These are phyloP conservation scores for Nematopogon swammerdamellus DNA, from an alignment of 2,888 invertebrate species.

Conservation along the genomic window DNA sequence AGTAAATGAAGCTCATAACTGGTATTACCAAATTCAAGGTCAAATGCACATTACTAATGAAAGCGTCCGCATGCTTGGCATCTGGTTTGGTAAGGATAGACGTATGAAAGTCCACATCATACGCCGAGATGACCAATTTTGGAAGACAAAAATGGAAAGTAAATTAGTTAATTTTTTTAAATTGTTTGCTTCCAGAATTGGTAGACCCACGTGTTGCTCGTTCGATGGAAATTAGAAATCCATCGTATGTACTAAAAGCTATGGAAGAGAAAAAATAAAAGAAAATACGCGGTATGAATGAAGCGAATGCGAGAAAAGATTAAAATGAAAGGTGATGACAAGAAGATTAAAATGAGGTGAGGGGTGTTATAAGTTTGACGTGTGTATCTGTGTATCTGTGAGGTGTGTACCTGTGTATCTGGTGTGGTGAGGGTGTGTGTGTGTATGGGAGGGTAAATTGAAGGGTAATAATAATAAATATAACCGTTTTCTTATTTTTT, in stretches of 20 bases:
- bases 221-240: slow-evolving; percentile 1
- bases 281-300: neutral
- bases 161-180: neutral
- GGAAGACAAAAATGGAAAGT: slow-evolving; percentile 5
- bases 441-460: no score
- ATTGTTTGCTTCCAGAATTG: neutral
- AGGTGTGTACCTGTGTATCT: no score
- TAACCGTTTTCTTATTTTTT: no score
- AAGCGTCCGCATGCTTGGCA: slow-evolving; percentile 4
- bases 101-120: slow-evolving; percentile 3
- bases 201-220: neutral
- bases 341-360: neutral
- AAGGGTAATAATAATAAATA: no score
- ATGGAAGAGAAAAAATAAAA: slow-evolving; percentile 3
- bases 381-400: no score
- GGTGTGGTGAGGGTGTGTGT: no score
- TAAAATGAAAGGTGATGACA: neutral
- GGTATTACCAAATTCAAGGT: slow-evolving; percentile 5
- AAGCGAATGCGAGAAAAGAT: slow-evolving; percentile 1
- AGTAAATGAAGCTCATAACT: neutral
- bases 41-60: slow-evolving; percentile 6
- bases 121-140: slow-evolving; percentile 5
- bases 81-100: slow-evolving; percentile 3
- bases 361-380: no score
- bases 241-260: slow-evolving; percentile 1